Evolutionary conservation across 2,113 vertebrate species (phyloP), one percentile per base, ranked within the genome.

Genomic region (Picathartes gymnocephalus): DNA sequence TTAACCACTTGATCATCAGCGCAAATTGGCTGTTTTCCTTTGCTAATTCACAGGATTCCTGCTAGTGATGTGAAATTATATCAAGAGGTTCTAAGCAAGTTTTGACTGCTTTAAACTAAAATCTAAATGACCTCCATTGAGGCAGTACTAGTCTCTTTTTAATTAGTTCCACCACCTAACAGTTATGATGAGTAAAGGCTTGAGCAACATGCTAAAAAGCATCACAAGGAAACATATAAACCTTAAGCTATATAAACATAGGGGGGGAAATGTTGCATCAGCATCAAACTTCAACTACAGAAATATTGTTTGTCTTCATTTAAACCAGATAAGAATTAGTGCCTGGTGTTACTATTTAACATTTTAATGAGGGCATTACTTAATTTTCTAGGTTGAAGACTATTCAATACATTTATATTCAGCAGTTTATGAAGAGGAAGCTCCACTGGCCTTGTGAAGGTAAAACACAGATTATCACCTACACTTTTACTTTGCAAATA

Each of bases 91-190:
- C 54, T 66, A 73, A 58, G 50, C 53, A 57, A 57, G 65, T 65
- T 85, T 92, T 87, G 66, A 76, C 40, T 62, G 70, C 61, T 93
- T 87, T 85, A 69, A 93, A 87, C 20, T 35, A 69, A 85, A 93
- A 66, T 37, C 53, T 72, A 50, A 92, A 76, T 70, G 22, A 70
- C 39, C 45, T 60, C 56, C 35, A 13, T 39, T 68, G 86, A 1
- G 6, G 44, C 50, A 83, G 47, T 30, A 45, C 39, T 72, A 31
- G 25, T 93, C 40, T 78, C 53, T 76, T 82, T 82, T 74, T 81
- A 64, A 92, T 81, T 74, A 93, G 69, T 64, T 83, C 48, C 33
- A 76, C 40, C 13, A 44, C 12, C 45, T 71, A 40, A 87, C 12
- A 74, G 27, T 71, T 66, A 42, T 1, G 10, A 74, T 37, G 40